phyloP scores from a whole-genome alignment of 2,113 vertebrate species.

The Neolamprologus kungweensis region DNA sequence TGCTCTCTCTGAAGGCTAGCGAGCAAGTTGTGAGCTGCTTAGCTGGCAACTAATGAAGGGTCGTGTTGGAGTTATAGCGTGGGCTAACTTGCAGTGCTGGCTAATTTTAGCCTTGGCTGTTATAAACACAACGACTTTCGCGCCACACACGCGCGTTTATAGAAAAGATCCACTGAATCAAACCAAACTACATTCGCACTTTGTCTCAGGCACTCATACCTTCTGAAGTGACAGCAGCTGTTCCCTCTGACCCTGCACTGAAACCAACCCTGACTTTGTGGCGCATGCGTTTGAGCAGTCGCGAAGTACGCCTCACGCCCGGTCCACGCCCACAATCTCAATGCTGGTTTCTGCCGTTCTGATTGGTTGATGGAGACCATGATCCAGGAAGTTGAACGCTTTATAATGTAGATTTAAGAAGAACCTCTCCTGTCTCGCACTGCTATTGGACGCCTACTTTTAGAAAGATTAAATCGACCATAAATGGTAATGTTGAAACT shows the following conservation, averaged over 20 bases:
- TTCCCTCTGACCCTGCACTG: constrained; percentile 26
- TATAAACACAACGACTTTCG: background rate
- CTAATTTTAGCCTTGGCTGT: background rate
- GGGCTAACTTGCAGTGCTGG: background rate
- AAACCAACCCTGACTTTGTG: constrained; percentile 37
- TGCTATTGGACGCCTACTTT: constrained; percentile 40
- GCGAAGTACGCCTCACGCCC: background rate
- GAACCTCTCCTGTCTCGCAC: background rate
- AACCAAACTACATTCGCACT: background rate
- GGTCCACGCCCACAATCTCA: background rate
- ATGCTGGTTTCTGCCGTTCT: background rate
- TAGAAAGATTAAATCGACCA: constrained; percentile 25
- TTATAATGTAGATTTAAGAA: background rate
- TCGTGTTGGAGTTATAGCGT: background rate
- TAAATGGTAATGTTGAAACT: constrained; percentile 29
- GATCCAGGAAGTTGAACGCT: background rate
- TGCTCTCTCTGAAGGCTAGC: background rate
- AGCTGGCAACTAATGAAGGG: background rate
- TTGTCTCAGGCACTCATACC: constrained; percentile 34
- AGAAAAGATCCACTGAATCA: background rate
- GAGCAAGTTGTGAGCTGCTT: constrained; percentile 5
- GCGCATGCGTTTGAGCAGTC: background rate
- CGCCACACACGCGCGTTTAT: background rate
- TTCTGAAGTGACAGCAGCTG: constrained; percentile 49
- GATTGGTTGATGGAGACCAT: background rate